Percentiles rank a stretch among this genome's conserved stretches.
These are phyloP conservation scores for Python bivittatus DNA, from an alignment of 2,113 vertebrate species.

Conservation along the genomic window DNA sequence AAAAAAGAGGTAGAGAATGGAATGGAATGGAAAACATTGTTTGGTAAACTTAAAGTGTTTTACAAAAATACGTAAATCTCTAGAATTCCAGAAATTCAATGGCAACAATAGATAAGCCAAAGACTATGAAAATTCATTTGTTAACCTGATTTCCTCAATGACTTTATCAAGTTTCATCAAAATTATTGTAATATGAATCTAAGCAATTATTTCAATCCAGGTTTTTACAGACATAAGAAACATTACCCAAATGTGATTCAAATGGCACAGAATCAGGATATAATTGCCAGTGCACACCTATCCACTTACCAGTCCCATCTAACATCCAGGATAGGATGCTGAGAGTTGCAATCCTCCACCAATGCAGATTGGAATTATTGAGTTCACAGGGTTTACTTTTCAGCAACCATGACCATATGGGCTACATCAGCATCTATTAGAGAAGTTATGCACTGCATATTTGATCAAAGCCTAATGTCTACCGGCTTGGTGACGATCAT, in stretches of 20 bases:
- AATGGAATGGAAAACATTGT: not conserved
- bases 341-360: not conserved
- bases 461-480: constrained; percentile 57
- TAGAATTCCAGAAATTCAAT: not conserved
- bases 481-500: constrained; percentile 63
- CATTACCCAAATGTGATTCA: not conserved
- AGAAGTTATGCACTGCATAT: constrained; percentile 47
- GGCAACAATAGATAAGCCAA: not conserved
- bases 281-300: not conserved
- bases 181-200: not conserved
- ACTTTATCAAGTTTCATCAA: not conserved
- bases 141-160: not conserved
- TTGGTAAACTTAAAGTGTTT: not conserved
- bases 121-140: not conserved
- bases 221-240: not conserved
- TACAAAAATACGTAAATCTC: not conserved
- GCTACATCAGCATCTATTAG: constrained; percentile 6
- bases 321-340: not conserved
- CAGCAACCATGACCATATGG: not conserved
- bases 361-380: constrained; percentile 2
- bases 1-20: not conserved
- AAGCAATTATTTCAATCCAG: not conserved
- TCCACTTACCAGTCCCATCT: not conserved
- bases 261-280: not conserved
- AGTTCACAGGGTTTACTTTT: constrained; percentile 2